Evolutionary conservation across 2,113 vertebrate species (phyloP).

Genomic region (Ramphastos sulfuratus): DNA sequence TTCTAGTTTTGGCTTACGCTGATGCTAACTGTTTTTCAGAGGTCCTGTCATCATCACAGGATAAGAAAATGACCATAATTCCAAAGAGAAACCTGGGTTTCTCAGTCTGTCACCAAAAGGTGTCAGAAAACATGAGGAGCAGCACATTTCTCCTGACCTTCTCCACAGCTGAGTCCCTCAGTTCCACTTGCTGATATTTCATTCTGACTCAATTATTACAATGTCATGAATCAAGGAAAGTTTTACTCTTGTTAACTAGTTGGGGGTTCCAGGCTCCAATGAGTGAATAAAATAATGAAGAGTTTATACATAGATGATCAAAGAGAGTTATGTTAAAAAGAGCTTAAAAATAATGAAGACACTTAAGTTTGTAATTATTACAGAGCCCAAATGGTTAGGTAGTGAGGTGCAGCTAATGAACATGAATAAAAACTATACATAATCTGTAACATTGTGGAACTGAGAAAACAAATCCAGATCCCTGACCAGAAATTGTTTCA

Average conservation of each 20-base stretch:
- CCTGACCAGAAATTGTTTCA: constrained; percentile 35
- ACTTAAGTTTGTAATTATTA: neutral
- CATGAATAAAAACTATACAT: neutral
- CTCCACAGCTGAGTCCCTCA: neutral
- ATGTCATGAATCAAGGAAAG: rapidly evolving
- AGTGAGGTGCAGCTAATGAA: neutral
- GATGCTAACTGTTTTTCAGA: neutral
- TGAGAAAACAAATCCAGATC: neutral
- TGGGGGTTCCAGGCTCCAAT: neutral
- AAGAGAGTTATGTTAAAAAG: neutral
- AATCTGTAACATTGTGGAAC: neutral
- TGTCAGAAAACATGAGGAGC: neutral
- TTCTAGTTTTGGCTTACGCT: neutral
- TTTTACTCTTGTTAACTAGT: neutral
- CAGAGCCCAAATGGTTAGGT: neutral
- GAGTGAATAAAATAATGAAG: neutral
- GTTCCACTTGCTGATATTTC: neutral
- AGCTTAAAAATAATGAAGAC: neutral
- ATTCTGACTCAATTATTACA: neutral
- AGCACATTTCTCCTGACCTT: neutral
- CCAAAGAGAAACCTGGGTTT: neutral
- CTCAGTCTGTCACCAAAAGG: neutral
- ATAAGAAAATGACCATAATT: neutral
- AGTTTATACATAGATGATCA: neutral
- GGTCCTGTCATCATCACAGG: neutral